Conservation (phyloP, 53 echinoderm and acorn worm genomes). For the Echinometra lucunter region DNA sequence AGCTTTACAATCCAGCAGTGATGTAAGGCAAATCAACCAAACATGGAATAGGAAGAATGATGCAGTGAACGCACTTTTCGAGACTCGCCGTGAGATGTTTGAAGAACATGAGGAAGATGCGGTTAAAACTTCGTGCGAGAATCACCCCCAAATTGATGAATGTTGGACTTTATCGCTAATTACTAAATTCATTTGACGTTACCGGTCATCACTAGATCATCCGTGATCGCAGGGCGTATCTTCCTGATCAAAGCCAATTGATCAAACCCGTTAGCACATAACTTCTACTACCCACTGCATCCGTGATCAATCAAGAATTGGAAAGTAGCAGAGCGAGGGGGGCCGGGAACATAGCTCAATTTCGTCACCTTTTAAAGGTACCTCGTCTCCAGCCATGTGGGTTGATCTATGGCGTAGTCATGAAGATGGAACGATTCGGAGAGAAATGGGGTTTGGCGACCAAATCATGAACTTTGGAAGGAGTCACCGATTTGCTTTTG, state of each 20-base stretch:
- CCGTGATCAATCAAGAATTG: neutral
- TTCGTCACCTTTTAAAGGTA: neutral
- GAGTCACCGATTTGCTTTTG: neutral
- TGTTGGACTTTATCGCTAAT: neutral
- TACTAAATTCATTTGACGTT: constrained; percentile 20
- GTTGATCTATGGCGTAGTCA: neutral
- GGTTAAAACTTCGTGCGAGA: too few relatives aligned
- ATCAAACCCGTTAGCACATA: neutral
- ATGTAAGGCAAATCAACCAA: too few relatives aligned
- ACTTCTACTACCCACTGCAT: neutral
- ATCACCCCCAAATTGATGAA: neutral
- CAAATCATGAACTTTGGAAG: neutral
- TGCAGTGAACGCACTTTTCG: neutral
- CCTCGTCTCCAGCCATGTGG: neutral
- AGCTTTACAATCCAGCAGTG: too few relatives aligned
- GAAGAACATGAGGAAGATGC: too few relatives aligned
- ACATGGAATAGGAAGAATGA: too few relatives aligned
- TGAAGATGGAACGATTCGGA: neutral
- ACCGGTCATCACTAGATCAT: constrained; percentile 1
- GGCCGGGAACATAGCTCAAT: neutral
- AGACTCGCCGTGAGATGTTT: neutral
- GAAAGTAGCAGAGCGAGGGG: neutral
- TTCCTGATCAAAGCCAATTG: neutral
- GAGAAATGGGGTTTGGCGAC: neutral
- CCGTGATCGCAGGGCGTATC: neutral